Base-by-base conservation (phyloP, 1,140 invertebrate genomes). In the Globodera ellingtonae region DNA sequence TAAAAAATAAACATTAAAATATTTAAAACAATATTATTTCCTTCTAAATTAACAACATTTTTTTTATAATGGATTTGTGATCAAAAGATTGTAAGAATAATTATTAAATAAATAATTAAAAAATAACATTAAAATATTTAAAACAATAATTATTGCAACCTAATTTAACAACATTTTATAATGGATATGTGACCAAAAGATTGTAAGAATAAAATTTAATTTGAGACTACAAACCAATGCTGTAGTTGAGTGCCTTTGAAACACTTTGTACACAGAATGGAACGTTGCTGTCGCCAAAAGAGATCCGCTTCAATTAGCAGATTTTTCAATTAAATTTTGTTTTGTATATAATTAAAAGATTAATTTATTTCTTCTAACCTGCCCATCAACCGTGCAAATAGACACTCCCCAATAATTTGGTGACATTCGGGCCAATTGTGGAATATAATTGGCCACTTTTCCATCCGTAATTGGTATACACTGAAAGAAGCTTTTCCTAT, bases 231-330 rank as follows among this genome's bases (percentile, higher is more conserved):
- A 5, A 21, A 83, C 83, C 75, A 44, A 84, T 82, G n/a, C 78
- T 75, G 66, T 84, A 98, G 48, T 94, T 97, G 82, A 98, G 90
- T 0, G 97, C 96, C 90, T 98, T 98, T 89, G 88, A 89, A 15
- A 89, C 88, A 75, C 84, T 86, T 80, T 89, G 88, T 24, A 89
- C 73, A 74, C 87, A 89, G 62, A 89, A 89, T 4, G 87, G 84
- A 4, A 80, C 79, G 44, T 84, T 85, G 15, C 86, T 56, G 76
- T 89, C 84, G 13, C 87, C 87, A 78, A 82, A 89, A 18, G 83
- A 84, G 66, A 76, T 44, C 8, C 86, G 65, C 75, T 62, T 35
- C 35, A 35, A 35, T 35, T 35, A 35, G 35, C 1, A 35, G 35
- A 35, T 35, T 35, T 35, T 35, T 35, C 24, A 35, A 35, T 35